phyloP scores from a whole-genome alignment of 2,113 vertebrate species.

The Galeopterus variegatus region DNA sequence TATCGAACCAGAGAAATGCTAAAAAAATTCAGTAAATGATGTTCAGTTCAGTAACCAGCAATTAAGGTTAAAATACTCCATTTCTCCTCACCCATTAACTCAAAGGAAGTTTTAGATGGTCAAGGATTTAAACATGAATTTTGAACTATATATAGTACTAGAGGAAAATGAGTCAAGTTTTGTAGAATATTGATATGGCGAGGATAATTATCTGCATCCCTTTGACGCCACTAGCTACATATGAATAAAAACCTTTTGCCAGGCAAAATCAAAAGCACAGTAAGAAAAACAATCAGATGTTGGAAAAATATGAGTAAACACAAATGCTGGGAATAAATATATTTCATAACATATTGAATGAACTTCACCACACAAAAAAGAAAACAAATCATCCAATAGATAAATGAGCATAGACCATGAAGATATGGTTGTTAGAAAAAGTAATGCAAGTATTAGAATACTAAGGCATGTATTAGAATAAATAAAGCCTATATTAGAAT shows the following conservation, averaged over 20 bases:
- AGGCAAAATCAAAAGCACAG: background rate
- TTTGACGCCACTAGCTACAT: background rate
- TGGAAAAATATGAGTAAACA: background rate
- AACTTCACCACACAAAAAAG: background rate
- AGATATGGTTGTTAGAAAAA: background rate
- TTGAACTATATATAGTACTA: background rate
- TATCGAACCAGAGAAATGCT: background rate
- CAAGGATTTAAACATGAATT: background rate
- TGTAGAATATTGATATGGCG: background rate
- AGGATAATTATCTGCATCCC: background rate
- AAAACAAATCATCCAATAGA: background rate
- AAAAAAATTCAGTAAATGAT: background rate
- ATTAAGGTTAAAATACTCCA: background rate
- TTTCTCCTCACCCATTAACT: background rate
- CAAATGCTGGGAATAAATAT: background rate
- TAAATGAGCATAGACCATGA: background rate
- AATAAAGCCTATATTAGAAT: background rate
- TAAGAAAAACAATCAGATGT: background rate
- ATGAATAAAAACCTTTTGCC: background rate
- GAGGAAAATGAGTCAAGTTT: background rate
- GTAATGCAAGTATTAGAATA: background rate
- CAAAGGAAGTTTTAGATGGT: background rate
- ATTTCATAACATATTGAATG: background rate
- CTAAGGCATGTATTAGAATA: background rate
- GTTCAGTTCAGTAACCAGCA: background rate